These are phyloP conservation scores for Pygoscelis adeliae DNA, from an alignment of 2,113 vertebrate genomes.

Conservation along the genomic window DNA sequence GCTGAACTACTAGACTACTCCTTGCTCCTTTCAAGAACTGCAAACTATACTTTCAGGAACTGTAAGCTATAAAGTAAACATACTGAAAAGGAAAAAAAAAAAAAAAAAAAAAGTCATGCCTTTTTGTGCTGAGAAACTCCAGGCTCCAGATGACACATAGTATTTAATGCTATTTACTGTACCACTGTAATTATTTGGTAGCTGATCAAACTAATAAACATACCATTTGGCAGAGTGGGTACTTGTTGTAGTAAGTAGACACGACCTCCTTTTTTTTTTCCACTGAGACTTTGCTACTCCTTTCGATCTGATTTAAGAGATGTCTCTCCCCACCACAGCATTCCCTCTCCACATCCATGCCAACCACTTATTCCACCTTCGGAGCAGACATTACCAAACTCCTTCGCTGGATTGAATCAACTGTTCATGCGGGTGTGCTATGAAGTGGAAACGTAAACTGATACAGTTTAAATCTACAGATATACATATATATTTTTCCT, in stretches of 20 bases:
- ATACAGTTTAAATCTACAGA: neutral
- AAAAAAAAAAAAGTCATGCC: neutral
- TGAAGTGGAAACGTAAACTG: neutral
- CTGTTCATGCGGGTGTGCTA: neutral
- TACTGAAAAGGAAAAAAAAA: neutral
- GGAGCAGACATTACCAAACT: neutral
- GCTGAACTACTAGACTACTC: conserved; percentile 4
- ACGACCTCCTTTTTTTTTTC: neutral
- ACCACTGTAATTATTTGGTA: conserved; percentile 20
- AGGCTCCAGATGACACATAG: neutral
- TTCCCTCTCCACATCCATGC: neutral
- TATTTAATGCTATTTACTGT: conserved; percentile 1
- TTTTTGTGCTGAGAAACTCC: conserved; percentile 28
- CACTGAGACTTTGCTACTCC: neutral
- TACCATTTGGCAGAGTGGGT: neutral
- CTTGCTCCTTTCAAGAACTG: conserved; percentile 40
- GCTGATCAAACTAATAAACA: conserved; percentile 40
- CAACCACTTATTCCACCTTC: neutral
- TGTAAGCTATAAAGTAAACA: conserved; percentile 21
- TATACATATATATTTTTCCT: neutral
- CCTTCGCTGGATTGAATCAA: neutral
- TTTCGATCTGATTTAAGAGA: neutral
- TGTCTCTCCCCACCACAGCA: neutral
- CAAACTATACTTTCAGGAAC: conserved; percentile 38
- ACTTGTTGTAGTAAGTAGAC: neutral